Evolutionary conservation across 2,797 vertebrate species (phyloP).

Genomic region (Philypnodon macrostomus): DNA sequence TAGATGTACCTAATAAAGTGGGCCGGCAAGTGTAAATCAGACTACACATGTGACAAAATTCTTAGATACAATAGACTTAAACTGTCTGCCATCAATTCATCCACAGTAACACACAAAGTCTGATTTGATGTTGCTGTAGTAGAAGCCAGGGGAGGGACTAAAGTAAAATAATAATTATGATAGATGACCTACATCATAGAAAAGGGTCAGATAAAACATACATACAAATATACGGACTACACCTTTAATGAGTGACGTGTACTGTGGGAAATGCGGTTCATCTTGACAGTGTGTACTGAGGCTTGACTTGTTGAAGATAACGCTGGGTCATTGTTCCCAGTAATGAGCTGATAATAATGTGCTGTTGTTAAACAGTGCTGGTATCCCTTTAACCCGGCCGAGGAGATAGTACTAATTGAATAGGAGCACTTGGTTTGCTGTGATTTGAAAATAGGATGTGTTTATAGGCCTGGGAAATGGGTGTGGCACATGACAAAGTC

Average conservation of each 20-base stretch:
- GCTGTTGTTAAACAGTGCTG: neutral
- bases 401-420: conserved; percentile 12
- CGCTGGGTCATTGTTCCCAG: neutral
- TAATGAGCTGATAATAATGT: conserved; percentile 15
- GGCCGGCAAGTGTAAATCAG: too few relatives aligned
- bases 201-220: too few relatives aligned
- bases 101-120: too few relatives aligned
- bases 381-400: conserved; percentile 5
- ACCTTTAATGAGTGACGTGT: neutral
- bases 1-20: too few relatives aligned
- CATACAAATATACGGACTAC: too few relatives aligned
- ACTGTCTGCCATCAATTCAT: too few relatives aligned
- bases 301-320: neutral
- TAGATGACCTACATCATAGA: too few relatives aligned
- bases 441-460: conserved; percentile 1
- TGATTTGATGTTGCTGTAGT: neutral
- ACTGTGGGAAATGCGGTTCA: conserved; percentile 4
- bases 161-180: too few relatives aligned
- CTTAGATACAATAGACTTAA: too few relatives aligned
- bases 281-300: neutral
- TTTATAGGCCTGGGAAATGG: neutral
- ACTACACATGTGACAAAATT: too few relatives aligned
- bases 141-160: too few relatives aligned
- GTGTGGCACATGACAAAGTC: conserved; percentile 2
- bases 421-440: neutral